Evolutionary conservation across 2,797 vertebrate genomes (phyloP), one percentile per base, ranked within the genome.

Genomic region (Melanotaenia maccullochi): DNA sequence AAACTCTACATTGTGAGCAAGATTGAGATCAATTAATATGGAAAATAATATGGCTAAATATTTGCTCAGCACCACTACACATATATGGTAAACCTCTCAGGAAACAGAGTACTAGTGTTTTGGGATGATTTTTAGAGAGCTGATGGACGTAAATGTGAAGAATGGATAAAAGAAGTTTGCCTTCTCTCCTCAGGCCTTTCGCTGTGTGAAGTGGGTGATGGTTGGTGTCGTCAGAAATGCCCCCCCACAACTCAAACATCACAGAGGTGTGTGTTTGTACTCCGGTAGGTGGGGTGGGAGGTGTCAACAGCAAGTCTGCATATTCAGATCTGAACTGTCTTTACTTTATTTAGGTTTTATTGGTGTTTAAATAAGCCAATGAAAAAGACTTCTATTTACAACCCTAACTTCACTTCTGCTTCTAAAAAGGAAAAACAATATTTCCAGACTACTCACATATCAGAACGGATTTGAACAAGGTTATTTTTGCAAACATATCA

Each of bases 401-500:
- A 1, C 9, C 33, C n/a, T 28, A 11, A n/a, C 33, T 18, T 0
- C 7, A 0, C 28, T 35, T 12, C 20, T 16, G 18, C 24, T 20
- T 36, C 32, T 38, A 3, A 40, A 65, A 52, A 60, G 24, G 12
- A 9, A 61, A 59, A 66, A 35, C 9, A 57, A 14, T 42, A 1
- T 33, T 20, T 30, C 22, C 67, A 20, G 25, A 59, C 11, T 1
- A 18, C 58, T 35, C 20, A 20, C 35, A 25, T 51, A 67, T 64
- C 35, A 22, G 33, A 36, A 13, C 11, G 28, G 57, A 60, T 69
- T 60, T 36, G 32, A 68, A 60, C 38, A 60, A 28, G 32, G 33
- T 40, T 55, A 20, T 35, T 56, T 63, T 42, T 68, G 25, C 54
- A 63, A 63, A 4, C 20, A 35, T 20, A 63, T 71, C 52, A 47